Conservation (phyloP, 2,888 invertebrate genomes). For the Drosophila atroscutellata region DNA sequence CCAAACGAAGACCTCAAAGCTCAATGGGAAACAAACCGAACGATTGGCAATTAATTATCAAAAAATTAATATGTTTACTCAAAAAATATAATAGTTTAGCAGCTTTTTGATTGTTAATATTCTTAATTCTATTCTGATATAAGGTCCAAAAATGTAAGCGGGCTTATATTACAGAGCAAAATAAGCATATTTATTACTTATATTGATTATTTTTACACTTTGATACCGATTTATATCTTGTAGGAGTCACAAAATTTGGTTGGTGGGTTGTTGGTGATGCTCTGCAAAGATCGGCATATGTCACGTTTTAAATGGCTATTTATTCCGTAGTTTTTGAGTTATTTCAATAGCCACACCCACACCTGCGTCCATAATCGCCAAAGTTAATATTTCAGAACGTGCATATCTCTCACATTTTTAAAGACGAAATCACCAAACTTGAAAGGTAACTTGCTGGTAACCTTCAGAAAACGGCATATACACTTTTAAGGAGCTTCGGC, state of each 20-base stretch:
- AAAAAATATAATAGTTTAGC: conserved; percentile 7
- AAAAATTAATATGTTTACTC: conserved; percentile 5
- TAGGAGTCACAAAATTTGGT: not conserved
- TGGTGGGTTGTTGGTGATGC: not conserved
- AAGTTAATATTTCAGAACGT: no score
- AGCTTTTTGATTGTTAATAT: not conserved
- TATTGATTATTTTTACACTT: not conserved
- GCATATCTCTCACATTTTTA: not conserved
- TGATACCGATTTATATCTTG: not conserved
- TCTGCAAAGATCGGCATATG: not conserved
- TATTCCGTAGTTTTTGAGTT: not conserved
- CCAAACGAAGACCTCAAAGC: not conserved
- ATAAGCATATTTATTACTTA: not conserved
- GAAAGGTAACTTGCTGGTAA: rapidly evolving
- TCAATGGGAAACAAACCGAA: conserved; percentile 13
- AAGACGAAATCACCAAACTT: not conserved
- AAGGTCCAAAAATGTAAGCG: not conserved
- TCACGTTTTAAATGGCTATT: not conserved
- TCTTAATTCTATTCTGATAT: no score
- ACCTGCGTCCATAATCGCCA: no score
- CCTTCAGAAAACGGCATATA: no score
- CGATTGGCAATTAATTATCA: conserved; percentile 19
- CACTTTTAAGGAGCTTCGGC: no score
- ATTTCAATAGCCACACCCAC: no score
- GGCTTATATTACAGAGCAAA: not conserved